phyloP scores from a whole-genome alignment of 1,140 invertebrate genomes.

The Araneus ventricosus region DNA sequence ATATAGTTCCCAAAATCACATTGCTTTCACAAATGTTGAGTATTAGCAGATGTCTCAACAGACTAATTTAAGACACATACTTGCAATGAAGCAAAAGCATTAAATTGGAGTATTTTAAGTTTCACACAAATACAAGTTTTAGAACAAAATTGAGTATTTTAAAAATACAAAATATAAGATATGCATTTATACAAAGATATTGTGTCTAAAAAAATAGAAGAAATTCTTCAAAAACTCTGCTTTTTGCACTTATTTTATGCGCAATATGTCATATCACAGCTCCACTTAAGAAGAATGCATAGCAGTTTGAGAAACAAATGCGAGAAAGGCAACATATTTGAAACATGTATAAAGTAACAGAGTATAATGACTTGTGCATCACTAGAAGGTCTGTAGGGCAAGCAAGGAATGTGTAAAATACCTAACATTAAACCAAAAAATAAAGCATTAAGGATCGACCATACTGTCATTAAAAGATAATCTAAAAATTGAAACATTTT shows the following conservation, averaged over 20 bases:
- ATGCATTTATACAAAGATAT: background rate
- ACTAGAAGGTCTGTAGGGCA: background rate
- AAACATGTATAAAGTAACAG: background rate
- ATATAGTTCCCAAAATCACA: background rate
- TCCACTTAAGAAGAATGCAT: background rate
- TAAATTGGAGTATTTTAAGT: background rate
- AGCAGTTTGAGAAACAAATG: background rate
- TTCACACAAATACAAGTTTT: background rate
- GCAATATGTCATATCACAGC: slow-evolving; percentile 9
- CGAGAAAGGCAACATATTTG: background rate
- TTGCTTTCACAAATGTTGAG: background rate
- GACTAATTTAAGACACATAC: too few relatives aligned
- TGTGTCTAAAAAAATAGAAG: background rate
- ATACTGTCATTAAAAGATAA: background rate
- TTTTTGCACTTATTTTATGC: background rate
- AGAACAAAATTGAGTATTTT: background rate
- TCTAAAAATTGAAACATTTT: too few relatives aligned
- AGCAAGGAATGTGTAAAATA: background rate
- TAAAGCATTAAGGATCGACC: background rate
- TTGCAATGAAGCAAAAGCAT: background rate
- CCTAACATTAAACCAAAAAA: background rate
- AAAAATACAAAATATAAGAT: background rate
- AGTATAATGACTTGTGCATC: background rate
- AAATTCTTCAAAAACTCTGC: background rate
- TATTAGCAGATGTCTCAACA: background rate